A percentile compares a stretch with the other conserved stretches of the same genome.
Evolutionary conservation across 2,888 invertebrate species (phyloP).

Genomic region (Campopleginae sp.): DNA sequence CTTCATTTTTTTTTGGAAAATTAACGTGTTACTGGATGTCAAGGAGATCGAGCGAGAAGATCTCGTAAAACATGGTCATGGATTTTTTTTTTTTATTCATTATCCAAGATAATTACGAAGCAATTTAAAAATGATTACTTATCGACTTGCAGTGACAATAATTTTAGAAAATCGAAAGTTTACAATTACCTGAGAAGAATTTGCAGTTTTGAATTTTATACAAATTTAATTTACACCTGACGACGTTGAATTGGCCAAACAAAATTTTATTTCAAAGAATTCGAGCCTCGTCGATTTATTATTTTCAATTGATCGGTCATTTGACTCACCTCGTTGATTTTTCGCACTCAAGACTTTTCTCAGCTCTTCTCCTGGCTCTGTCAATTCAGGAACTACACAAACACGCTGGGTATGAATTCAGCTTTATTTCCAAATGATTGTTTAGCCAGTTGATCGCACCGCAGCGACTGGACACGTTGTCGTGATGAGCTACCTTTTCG

Average conservation of each 20-base stretch:
- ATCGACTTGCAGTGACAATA: neutral
- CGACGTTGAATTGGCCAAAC: neutral
- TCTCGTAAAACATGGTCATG: neutral
- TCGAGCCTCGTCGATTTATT: neutral
- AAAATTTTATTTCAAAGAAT: neutral
- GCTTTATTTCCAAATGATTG: neutral
- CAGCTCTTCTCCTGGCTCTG: slow-evolving; percentile 5
- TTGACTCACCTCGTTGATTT: slow-evolving; percentile 39
- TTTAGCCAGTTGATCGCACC: slow-evolving; percentile 22
- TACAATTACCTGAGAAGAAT: neutral
- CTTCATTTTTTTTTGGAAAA: neutral
- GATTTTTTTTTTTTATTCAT: neutral
- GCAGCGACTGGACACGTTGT: slow-evolving; percentile 42
- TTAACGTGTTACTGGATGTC: neutral
- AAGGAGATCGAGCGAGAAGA: neutral
- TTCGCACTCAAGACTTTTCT: neutral
- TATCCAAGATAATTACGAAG: neutral
- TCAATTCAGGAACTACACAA: neutral
- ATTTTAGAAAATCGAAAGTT: neutral
- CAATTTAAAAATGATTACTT: neutral
- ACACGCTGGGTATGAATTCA: neutral
- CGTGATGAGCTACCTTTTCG: slow-evolving; percentile 40
- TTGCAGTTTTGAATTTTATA: neutral
- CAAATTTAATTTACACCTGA: neutral
- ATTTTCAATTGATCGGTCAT: neutral